Evolutionary conservation across 2,888 invertebrate species (phyloP).

Genomic region (Diarsia brunnea): DNA sequence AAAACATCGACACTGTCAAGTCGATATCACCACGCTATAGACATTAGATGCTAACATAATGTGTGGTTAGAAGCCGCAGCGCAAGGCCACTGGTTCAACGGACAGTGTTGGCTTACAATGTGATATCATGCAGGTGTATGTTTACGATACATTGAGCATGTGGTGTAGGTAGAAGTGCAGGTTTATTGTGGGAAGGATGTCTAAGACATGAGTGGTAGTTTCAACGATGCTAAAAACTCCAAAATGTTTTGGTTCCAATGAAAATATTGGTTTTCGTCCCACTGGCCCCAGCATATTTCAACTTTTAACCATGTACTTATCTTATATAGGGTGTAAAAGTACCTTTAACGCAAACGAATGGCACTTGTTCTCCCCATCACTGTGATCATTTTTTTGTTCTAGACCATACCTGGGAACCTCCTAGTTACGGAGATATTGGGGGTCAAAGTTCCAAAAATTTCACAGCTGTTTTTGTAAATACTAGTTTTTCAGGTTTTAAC

Average conservation of each 20-base stretch:
- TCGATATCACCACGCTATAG: neutral
- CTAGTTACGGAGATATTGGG: no score
- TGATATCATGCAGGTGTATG: slow-evolving; percentile 58
- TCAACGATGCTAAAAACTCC: neutral
- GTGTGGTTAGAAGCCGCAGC: slow-evolving; percentile 69
- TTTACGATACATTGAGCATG: slow-evolving; percentile 2
- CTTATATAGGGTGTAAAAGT: no score
- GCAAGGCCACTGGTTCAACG: slow-evolving; percentile 68
- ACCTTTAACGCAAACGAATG: no score
- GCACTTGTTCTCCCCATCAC: no score
- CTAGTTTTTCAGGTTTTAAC: no score
- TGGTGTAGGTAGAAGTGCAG: neutral
- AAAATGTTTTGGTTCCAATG: neutral
- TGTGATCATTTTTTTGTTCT: no score
- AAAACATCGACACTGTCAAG: slow-evolving; percentile 11
- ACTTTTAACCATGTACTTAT: no score
- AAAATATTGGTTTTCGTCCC: neutral
- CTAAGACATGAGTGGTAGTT: neutral
- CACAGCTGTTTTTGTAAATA: no score
- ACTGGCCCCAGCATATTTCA: neutral
- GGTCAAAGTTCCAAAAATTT: no score
- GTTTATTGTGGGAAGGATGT: neutral
- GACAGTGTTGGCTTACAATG: slow-evolving; percentile 65
- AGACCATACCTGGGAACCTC: no score
- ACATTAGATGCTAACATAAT: slow-evolving; percentile 43